These are phyloP conservation scores for Pseudomyrmex sp. DNA, from an alignment of 1,140 invertebrate genomes.

Conservation along the genomic window DNA sequence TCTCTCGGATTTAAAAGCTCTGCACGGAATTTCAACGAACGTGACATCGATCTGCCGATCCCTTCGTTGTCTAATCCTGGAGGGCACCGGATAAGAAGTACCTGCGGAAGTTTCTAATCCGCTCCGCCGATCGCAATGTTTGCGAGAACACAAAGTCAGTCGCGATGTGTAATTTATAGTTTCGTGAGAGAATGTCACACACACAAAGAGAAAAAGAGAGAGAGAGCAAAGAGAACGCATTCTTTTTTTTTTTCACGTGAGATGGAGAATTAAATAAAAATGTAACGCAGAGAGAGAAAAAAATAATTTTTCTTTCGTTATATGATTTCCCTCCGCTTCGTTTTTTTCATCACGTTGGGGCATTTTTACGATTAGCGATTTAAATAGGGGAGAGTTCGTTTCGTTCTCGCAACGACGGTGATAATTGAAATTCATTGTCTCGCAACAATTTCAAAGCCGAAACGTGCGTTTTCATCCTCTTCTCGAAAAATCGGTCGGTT, in stretches of 20 bases:
- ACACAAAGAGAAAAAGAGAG: no score
- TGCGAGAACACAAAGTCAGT: slow-evolving; percentile 31
- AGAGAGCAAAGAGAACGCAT: no score
- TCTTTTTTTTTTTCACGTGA: no score
- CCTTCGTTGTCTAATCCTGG: slow-evolving; percentile 24
- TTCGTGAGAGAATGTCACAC: no score
- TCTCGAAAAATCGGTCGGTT: slow-evolving; percentile 46
- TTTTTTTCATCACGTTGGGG: background rate
- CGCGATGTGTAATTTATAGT: background rate
- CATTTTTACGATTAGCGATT: slow-evolving; percentile 27
- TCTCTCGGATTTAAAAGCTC: slow-evolving; percentile 67
- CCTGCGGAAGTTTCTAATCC: slow-evolving; percentile 25
- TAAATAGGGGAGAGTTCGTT: slow-evolving; percentile 25
- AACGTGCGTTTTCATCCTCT: slow-evolving; percentile 16
- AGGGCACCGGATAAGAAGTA: slow-evolving; percentile 21
- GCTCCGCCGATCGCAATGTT: slow-evolving; percentile 17
- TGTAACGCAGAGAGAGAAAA: background rate
- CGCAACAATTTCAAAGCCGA: slow-evolving; percentile 52
- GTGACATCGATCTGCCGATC: slow-evolving; percentile 15
- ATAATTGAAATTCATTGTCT: slow-evolving; percentile 75
- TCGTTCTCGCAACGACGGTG: slow-evolving; percentile 23
- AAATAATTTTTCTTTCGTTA: no score
- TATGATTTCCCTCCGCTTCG: background rate
- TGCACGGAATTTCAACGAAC: slow-evolving; percentile 39
- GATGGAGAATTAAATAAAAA: no score